Conservation (phyloP, 37 sponge, comb jelly and placozoan genomes). For the Halisarca cf. caerulea region DNA sequence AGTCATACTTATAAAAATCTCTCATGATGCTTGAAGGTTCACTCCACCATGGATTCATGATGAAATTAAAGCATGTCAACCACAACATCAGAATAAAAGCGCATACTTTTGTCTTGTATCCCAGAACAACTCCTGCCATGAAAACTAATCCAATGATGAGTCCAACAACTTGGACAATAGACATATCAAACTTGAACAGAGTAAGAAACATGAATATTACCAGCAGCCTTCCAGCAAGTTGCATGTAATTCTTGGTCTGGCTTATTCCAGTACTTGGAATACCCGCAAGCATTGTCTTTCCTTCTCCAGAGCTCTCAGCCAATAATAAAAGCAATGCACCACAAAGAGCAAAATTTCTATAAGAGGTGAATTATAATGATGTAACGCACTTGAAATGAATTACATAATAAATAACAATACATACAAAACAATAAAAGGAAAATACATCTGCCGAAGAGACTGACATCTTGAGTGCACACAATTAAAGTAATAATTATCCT, state of each 20-base stretch:
- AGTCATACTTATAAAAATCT: conserved; percentile 98
- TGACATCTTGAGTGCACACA: too few relatives aligned
- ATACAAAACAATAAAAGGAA: not conserved
- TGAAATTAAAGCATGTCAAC: conserved; percentile 71
- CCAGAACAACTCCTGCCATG: conserved; percentile 86
- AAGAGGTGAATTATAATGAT: not conserved
- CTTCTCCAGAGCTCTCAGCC: conserved; percentile 89
- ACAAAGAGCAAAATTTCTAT: conserved; percentile 87
- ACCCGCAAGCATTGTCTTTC: conserved; percentile 98
- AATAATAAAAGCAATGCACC: conserved; percentile 91
- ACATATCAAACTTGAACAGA: conserved; percentile 83
- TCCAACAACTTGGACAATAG: conserved; percentile 62
- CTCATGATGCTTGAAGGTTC: conserved; percentile 72
- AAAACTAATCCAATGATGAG: conserved; percentile 74
- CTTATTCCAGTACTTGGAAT: conserved; percentile 85
- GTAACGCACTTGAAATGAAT: too few relatives aligned
- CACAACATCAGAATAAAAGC: conserved; percentile 86
- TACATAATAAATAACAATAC: not conserved
- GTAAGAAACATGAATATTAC: conserved; percentile 98
- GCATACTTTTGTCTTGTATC: conserved; percentile 93
- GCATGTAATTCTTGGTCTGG: conserved; percentile 93
- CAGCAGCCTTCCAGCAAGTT: conserved; percentile 91
- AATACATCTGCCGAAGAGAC: not conserved
- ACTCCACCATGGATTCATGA: conserved; percentile 93
- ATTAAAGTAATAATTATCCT: too few relatives aligned